Percentiles rank a stretch among this genome's conserved stretches.
Evolutionary conservation across 2,888 invertebrate genomes (phyloP).

Genomic region (Halictus quadricinctus): DNA sequence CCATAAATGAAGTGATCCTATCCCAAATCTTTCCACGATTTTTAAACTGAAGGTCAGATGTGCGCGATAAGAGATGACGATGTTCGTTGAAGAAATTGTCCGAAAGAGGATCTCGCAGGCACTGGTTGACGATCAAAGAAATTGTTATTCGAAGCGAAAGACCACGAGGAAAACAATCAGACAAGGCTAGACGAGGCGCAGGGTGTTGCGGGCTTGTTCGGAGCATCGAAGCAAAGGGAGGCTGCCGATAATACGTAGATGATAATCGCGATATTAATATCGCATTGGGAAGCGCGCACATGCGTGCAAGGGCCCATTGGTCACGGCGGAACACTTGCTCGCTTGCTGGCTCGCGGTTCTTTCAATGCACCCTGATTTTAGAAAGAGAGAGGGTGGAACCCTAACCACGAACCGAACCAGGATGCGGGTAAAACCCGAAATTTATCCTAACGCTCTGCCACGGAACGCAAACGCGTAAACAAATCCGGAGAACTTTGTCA

Average conservation of each 20-base stretch:
- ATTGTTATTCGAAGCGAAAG: not conserved
- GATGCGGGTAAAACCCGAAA: conserved; percentile 41
- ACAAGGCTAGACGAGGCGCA: conserved; percentile 20
- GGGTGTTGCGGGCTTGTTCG: conserved; percentile 63
- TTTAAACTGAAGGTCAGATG: too few species aligned
- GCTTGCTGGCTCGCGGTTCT: conserved; percentile 74
- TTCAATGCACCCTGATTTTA: conserved; percentile 80
- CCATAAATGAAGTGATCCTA: too few species aligned
- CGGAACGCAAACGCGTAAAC: not conserved
- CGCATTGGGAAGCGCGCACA: conserved; percentile 82
- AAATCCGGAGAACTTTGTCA: not conserved
- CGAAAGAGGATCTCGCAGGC: not conserved
- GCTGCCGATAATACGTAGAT: conserved; percentile 81
- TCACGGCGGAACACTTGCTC: conserved; percentile 82
- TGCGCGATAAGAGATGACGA: not conserved
- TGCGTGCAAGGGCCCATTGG: conserved; percentile 82
- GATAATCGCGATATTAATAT: conserved; percentile 83
- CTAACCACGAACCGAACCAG: conserved; percentile 21
- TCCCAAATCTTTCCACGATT: too few species aligned
- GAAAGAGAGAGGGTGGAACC: conserved; percentile 64
- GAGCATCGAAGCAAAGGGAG: conserved; percentile 66
- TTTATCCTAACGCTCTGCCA: conserved; percentile 36
- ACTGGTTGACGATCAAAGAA: not conserved
- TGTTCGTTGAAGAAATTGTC: not conserved
- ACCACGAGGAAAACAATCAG: conserved; percentile 15